Percentiles rank a stretch among this genome's conserved stretches.
Evolutionary conservation across 2,888 invertebrate genomes (phyloP).

Genomic region (Dasysyrphus albostriatus): DNA sequence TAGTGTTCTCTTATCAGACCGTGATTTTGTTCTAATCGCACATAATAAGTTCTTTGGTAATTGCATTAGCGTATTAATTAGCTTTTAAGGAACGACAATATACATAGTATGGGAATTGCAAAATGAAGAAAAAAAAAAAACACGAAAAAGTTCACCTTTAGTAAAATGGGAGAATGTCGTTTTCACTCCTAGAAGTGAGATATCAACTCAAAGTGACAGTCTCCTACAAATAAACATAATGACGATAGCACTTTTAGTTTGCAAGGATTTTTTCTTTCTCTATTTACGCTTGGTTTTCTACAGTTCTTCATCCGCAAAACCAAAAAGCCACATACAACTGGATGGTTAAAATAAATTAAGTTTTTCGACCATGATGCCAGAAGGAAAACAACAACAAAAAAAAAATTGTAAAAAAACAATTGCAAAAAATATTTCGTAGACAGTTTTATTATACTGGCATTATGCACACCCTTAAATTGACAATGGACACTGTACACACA

Average conservation of each 20-base stretch:
- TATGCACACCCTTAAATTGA: constrained; percentile 69
- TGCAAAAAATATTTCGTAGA: constrained; percentile 71
- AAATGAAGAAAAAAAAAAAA: constrained; percentile 6
- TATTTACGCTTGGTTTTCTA: constrained; percentile 15
- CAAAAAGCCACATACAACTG: constrained; percentile 5
- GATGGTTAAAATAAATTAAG: constrained; percentile 23
- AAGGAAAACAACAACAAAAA: constrained; percentile 1
- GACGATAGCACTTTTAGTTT: constrained; percentile 59
- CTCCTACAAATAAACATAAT: constrained; percentile 67
- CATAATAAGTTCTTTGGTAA: constrained; percentile 72
- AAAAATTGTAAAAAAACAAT: constrained; percentile 24
- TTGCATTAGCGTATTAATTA: constrained; percentile 75
- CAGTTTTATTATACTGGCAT: constrained; percentile 73
- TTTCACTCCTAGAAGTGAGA: constrained; percentile 23
- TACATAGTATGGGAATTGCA: not conserved
- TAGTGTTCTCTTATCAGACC: constrained; percentile 30
- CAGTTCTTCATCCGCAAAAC: constrained; percentile 13
- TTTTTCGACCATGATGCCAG: constrained; percentile 32
- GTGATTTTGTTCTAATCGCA: constrained; percentile 72
- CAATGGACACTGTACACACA: constrained; percentile 25
- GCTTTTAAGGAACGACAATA: constrained; percentile 46
- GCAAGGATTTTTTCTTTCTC: constrained; percentile 35
- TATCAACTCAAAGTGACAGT: constrained; percentile 42
- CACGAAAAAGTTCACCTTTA: constrained; percentile 50
- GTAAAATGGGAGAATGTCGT: constrained; percentile 15